Conservation (phyloP, 2,888 invertebrate species). For the Melangyna quadrimaculata region DNA sequence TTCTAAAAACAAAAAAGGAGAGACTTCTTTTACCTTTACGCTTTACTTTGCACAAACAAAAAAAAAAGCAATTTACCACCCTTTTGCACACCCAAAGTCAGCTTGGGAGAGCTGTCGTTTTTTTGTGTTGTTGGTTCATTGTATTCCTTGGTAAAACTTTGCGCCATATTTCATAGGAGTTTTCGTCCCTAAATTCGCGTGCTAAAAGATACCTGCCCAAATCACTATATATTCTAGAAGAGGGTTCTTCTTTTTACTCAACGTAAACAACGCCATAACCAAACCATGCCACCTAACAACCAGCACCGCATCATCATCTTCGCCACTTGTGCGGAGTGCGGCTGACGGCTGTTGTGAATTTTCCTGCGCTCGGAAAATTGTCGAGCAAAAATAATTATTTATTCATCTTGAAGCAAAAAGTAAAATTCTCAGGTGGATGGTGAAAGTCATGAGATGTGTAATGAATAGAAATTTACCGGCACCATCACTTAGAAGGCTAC, state of each 20-base stretch:
- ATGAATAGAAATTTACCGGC: slow-evolving; percentile 47
- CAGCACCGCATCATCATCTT: neutral
- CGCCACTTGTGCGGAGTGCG: neutral
- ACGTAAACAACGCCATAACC: neutral
- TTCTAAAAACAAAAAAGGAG: slow-evolving; percentile 21
- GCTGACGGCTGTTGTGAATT: slow-evolving; percentile 26
- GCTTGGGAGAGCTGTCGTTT: neutral
- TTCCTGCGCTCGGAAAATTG: slow-evolving; percentile 48
- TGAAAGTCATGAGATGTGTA: slow-evolving; percentile 36
- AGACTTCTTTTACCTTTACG: no score
- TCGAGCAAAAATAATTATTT: slow-evolving; percentile 57
- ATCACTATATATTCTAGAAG: neutral
- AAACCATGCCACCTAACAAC: neutral
- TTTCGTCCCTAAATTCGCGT: slow-evolving; percentile 41
- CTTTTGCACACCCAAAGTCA: slow-evolving; percentile 1
- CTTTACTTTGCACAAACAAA: no score
- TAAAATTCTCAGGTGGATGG: slow-evolving; percentile 28
- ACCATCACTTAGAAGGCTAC: slow-evolving; percentile 5
- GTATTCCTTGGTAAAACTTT: slow-evolving; percentile 42
- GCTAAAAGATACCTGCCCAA: slow-evolving; percentile 5
- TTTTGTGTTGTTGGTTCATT: slow-evolving; percentile 56
- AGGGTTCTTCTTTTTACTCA: slow-evolving; percentile 7
- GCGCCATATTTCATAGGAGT: slow-evolving; percentile 42
- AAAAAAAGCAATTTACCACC: no score
- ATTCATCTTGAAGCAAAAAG: slow-evolving; percentile 44